Percentiles rank a stretch among this genome's conserved stretches.
These are phyloP conservation scores for Nautilus pompilius DNA, from an alignment of 1,140 invertebrate genomes.

Conservation along the genomic window DNA sequence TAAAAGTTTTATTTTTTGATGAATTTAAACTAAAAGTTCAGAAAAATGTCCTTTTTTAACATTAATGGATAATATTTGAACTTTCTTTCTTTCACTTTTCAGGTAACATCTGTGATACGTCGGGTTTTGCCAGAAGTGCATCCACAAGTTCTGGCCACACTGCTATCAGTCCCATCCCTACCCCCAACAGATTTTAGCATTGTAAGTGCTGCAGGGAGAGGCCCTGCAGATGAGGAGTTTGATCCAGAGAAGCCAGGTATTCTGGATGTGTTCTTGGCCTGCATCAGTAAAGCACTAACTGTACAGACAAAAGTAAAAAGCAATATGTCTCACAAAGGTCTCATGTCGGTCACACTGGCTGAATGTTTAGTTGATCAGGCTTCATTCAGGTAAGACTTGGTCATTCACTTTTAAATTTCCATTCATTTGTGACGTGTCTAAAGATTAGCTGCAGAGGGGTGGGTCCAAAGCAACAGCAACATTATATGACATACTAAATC, in stretches of 20 bases:
- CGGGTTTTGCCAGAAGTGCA: constrained; percentile 82
- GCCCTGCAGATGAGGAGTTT: constrained; percentile 50
- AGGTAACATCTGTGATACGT: constrained; percentile 73
- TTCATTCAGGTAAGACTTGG: not conserved
- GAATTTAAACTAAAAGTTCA: too few relatives aligned
- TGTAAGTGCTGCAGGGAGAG: constrained; percentile 31
- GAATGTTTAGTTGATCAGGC: constrained; percentile 43
- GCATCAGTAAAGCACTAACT: constrained; percentile 80
- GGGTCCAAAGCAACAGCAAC: too few relatives aligned
- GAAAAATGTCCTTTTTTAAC: too few relatives aligned
- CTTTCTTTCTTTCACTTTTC: constrained; percentile 5
- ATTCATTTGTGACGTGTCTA: too few relatives aligned
- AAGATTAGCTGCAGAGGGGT: too few relatives aligned
- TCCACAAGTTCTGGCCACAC: constrained; percentile 57
- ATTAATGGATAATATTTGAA: too few relatives aligned
- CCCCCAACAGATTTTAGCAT: constrained; percentile 79
- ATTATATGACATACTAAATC: too few relatives aligned
- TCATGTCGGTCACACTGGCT: constrained; percentile 63
- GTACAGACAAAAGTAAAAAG: constrained; percentile 84
- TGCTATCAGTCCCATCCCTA: constrained; percentile 67
- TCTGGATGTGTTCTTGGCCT: constrained; percentile 80
- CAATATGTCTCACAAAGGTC: constrained; percentile 64
- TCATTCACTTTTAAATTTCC: not conserved
- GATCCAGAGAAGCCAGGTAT: constrained; percentile 65
- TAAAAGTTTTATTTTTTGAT: not conserved